Evolutionary conservation across 2,797 vertebrate genomes (phyloP).

Genomic region (Fringilla coelebs): DNA sequence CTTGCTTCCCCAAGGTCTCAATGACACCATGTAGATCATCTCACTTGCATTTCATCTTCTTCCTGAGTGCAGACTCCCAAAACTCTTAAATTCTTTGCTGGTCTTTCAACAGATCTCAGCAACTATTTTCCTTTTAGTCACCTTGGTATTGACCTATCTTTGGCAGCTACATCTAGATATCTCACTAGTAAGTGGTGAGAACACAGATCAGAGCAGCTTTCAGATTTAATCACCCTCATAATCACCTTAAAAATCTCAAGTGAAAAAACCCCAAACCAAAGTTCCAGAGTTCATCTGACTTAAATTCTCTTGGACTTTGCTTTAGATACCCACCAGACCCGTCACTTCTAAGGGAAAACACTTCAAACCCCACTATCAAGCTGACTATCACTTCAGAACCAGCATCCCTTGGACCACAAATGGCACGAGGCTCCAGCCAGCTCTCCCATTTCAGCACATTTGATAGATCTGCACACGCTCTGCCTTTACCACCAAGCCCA

Average conservation of each 20-base stretch:
- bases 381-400: background rate
- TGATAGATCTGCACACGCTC: background rate
- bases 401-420: background rate
- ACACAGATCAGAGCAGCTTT: background rate
- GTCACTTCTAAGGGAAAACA: background rate
- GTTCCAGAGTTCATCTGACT: background rate
- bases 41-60: background rate
- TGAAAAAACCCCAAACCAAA: background rate
- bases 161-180: background rate
- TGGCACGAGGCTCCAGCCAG: background rate
- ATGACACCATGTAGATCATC: background rate
- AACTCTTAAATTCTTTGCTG: background rate
- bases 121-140: background rate
- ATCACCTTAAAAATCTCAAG: accelerated
- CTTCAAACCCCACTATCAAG: background rate
- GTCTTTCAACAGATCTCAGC: background rate
- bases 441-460: background rate
- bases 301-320: background rate
- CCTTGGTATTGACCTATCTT: background rate
- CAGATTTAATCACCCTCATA: background rate
- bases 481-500: background rate
- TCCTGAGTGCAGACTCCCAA: background rate
- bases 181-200: background rate
- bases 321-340: background rate
- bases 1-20: background rate